phyloP scores from a whole-genome alignment of 2,888 invertebrate species.

The Parnassius smintheus region DNA sequence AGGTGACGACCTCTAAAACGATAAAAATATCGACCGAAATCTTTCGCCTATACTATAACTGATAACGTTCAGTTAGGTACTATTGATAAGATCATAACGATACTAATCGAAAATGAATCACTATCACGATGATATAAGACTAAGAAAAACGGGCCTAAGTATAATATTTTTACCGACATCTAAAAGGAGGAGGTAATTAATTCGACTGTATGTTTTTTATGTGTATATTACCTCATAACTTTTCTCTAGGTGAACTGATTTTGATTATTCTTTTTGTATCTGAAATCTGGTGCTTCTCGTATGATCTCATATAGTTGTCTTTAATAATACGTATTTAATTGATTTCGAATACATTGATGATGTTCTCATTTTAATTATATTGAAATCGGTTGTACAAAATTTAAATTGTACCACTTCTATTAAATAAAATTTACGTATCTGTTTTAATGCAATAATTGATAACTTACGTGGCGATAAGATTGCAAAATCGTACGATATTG shows the following conservation, averaged over 20 bases:
- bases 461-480: constrained; percentile 54
- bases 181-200: too few species aligned
- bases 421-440: constrained; percentile 33
- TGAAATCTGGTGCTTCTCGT: too few species aligned
- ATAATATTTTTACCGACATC: background rate
- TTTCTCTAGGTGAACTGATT: too few species aligned
- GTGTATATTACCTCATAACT: too few species aligned
- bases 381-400: too few species aligned
- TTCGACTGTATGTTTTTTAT: too few species aligned
- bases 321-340: too few species aligned
- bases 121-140: constrained; percentile 26
- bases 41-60: constrained; percentile 4
- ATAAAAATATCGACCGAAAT: constrained; percentile 5
- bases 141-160: constrained; percentile 25
- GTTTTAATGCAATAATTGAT: constrained; percentile 30
- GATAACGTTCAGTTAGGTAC: constrained; percentile 13
- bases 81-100: constrained; percentile 15
- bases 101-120: background rate
- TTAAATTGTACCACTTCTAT: constrained; percentile 6
- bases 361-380: too few species aligned
- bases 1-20: constrained; percentile 9
- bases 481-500: constrained; percentile 58
- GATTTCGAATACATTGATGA: too few species aligned
- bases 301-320: too few species aligned
- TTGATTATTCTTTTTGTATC: too few species aligned